Percentiles rank a stretch among this genome's conserved stretches.
Evolutionary conservation across 2,888 invertebrate species (phyloP).

Genomic region (Dusona sp.): DNA sequence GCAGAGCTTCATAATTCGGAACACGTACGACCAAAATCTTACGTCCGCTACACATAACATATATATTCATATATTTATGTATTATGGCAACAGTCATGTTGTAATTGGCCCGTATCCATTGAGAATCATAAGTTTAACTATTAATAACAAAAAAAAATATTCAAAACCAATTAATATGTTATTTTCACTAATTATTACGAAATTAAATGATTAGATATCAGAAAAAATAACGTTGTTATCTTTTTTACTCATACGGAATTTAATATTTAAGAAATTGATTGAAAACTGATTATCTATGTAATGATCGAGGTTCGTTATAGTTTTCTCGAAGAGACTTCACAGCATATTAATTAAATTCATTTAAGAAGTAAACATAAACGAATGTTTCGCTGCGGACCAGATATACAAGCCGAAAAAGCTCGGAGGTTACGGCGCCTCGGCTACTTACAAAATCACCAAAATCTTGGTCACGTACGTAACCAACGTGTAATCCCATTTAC

Average conservation of each 20-base stretch:
- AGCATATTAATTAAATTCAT: not conserved
- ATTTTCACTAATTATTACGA: no score
- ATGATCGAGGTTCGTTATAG: not conserved
- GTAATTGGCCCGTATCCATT: not conserved
- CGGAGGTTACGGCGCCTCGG: constrained; percentile 72
- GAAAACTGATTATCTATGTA: not conserved
- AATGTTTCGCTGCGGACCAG: not conserved
- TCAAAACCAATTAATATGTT: no score
- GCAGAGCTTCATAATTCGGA: constrained; percentile 47
- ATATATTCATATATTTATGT: not conserved
- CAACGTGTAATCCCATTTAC: constrained; percentile 72
- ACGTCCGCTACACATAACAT: not conserved
- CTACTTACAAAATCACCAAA: constrained; percentile 69
- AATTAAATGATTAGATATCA: no score
- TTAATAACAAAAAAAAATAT: not conserved
- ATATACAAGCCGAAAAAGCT: not conserved
- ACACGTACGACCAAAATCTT: constrained; percentile 54
- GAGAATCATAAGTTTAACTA: not conserved
- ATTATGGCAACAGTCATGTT: not conserved
- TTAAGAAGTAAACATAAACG: not conserved
- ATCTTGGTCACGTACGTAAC: constrained; percentile 77
- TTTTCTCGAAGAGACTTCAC: not conserved
- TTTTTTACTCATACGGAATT: not conserved
- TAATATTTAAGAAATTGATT: not conserved
- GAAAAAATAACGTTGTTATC: not conserved